Evolutionary conservation across 2,797 vertebrate genomes (phyloP).

Genomic region (Lacerta viridis): DNA sequence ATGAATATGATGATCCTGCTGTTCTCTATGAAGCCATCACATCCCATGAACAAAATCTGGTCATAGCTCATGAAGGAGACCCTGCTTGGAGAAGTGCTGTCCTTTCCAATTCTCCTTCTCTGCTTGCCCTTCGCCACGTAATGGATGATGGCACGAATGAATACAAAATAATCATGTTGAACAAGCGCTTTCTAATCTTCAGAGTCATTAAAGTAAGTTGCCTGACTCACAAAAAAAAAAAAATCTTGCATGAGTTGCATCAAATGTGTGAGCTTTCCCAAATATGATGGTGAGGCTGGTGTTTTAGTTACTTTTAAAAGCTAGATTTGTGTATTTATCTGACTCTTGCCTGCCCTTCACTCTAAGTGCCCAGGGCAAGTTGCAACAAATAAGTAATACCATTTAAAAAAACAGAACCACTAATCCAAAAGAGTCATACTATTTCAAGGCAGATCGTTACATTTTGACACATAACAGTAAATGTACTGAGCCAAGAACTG

Average conservation of each 20-base stretch:
- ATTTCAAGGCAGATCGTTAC: no score
- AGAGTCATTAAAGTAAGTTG: conserved; percentile 93
- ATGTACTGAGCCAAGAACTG: no score
- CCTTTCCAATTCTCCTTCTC: conserved; percentile 93
- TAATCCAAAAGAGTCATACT: no score
- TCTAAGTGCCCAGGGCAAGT: no score
- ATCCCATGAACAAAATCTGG: conserved; percentile 92
- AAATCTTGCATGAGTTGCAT: neutral
- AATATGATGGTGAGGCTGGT: neutral
- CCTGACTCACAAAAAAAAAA: no score
- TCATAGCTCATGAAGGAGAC: conserved; percentile 97
- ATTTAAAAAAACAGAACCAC: no score
- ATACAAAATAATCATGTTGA: conserved; percentile 98
- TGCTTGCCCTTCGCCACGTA: conserved; percentile 95
- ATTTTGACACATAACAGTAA: no score
- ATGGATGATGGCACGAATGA: conserved; percentile 98
- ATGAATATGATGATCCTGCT: conserved; percentile 96
- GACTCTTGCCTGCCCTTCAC: no score
- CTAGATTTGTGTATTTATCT: neutral
- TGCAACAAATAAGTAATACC: no score
- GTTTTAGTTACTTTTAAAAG: neutral
- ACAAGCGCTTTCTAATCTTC: conserved; percentile 96
- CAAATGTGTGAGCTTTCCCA: neutral
- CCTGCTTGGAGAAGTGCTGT: conserved; percentile 97
- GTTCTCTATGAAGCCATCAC: conserved; percentile 97